Base-by-base conservation (phyloP, 2,797 vertebrate species). In the Alcedo quadribrachys region DNA sequence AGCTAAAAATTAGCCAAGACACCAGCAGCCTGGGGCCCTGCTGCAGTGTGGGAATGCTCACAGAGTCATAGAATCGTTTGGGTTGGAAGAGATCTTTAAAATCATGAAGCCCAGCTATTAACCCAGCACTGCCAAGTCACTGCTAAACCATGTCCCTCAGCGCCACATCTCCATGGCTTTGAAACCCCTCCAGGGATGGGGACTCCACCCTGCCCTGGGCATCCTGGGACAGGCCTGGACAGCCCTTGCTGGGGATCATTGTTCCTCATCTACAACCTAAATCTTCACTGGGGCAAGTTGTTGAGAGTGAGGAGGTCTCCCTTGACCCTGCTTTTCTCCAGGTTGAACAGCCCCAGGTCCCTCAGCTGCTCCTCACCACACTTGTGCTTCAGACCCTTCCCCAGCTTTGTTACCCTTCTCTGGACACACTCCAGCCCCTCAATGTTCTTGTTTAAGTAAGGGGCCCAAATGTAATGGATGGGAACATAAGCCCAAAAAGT, bases 21-120 rank as follows among this genome's bases (percentile, higher is more conserved):
- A 58, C 30, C 11, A 43, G 13, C 1, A 3, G 7, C 0, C 0
- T 12, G 35, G 30, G 32, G 33, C 50, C 9, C 0, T 1, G 28
- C 50, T 46, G 61, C 48, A 67, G 25, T 2, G 25, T 17, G 8
- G 12, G 22, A 11, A 9, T 40, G n/a, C 13, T 57, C 54, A 57
- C 20, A 57, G n/a, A 57, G 32, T 57, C 54, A 57, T 21, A 57
- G 53, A 21, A 55, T 20, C 8, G 5, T 33, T 57, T 57, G 20
- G 20, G n/a, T 33, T 33, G 54, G 20, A 57, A 33, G n/a, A 33
- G 18, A 57, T 32, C n/a, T 33, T 57, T 22, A 21, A 57, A n/a
- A 57, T 57, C n/a, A 57, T 57, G n/a, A 33, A 32, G 21, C 20
- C n/a, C 54, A 55, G 32, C 54, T 20, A 8, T 32, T 55, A n/a